A percentile compares a stretch with the other conserved stretches of the same genome.
Conservation (phyloP, 1,140 invertebrate genomes). For the Cotesia typhae region DNA sequence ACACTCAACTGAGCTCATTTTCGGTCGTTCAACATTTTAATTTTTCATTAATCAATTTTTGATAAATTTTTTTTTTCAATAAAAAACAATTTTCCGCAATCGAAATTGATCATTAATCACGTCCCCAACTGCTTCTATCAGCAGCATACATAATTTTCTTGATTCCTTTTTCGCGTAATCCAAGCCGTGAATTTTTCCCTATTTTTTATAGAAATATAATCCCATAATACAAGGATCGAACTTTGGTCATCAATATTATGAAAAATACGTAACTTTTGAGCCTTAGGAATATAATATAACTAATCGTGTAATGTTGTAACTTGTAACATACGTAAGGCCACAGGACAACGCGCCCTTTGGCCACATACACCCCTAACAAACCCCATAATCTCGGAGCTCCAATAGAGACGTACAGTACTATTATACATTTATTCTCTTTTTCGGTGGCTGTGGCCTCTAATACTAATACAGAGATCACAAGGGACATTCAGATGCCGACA, state of each 20-base stretch:
- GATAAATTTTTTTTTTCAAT: not conserved
- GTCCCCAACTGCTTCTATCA: too few species aligned
- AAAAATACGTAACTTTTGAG: conserved; percentile 52
- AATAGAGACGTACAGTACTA: conserved; percentile 6
- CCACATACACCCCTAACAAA: conserved; percentile 23
- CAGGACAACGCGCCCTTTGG: conserved; percentile 34
- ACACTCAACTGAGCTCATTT: conserved; percentile 5
- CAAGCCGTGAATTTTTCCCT: too few species aligned
- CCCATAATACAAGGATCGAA: too few species aligned
- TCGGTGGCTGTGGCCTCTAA: conserved; percentile 1
- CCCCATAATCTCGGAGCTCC: conserved; percentile 3
- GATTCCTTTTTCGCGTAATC: too few species aligned
- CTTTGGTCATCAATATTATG: too few species aligned
- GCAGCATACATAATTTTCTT: too few species aligned
- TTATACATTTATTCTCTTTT: not conserved
- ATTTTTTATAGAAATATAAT: too few species aligned
- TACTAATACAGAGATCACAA: conserved; percentile 52
- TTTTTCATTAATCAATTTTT: too few species aligned
- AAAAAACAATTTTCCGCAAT: not conserved
- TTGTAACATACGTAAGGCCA: conserved; percentile 38
- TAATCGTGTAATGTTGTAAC: conserved; percentile 53
- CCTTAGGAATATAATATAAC: conserved; percentile 51
- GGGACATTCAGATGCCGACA: conserved; percentile 35
- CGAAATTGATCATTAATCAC: too few species aligned
- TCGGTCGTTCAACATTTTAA: too few species aligned